phyloP scores from a whole-genome alignment of 2,888 invertebrate genomes.

The Leptopterna dolabrata region DNA sequence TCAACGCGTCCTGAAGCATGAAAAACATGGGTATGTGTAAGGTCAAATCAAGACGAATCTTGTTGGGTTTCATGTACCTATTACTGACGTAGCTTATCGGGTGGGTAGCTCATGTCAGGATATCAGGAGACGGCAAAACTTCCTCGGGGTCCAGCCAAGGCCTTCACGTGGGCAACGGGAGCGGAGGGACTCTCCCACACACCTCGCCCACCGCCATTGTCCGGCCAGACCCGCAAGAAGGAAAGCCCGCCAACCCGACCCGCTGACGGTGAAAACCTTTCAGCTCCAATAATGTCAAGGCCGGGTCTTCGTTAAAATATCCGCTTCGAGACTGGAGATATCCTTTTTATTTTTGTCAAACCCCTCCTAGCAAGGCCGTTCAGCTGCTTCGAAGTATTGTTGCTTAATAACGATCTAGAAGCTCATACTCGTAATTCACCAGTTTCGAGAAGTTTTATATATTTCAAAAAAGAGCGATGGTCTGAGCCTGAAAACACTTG shows the following conservation, averaged over 20 bases:
- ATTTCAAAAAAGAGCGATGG: no score
- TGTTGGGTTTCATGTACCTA: no score
- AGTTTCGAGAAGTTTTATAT: no score
- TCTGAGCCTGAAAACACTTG: no score
- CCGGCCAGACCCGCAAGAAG: background rate
- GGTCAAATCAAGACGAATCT: no score
- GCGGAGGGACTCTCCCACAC: constrained; percentile 16
- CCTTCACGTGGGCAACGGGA: constrained; percentile 1
- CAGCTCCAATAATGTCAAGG: constrained; percentile 40
- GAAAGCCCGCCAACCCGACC: background rate
- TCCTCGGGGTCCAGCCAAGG: background rate
- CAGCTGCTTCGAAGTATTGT: background rate
- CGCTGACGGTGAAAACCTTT: constrained; percentile 32
- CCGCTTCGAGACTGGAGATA: background rate
- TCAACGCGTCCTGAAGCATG: no score
- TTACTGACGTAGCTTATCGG: background rate
- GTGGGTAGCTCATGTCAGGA: background rate
- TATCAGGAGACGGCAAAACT: background rate
- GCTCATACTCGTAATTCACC: no score
- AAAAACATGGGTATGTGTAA: no score
- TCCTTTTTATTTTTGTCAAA: background rate
- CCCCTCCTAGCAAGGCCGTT: background rate
- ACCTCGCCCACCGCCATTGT: constrained; percentile 23
- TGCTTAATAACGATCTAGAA: background rate
- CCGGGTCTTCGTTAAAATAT: constrained; percentile 33